Evolutionary conservation across 2,888 invertebrate genomes (phyloP).

Genomic region (Synergus umbraculus): DNA sequence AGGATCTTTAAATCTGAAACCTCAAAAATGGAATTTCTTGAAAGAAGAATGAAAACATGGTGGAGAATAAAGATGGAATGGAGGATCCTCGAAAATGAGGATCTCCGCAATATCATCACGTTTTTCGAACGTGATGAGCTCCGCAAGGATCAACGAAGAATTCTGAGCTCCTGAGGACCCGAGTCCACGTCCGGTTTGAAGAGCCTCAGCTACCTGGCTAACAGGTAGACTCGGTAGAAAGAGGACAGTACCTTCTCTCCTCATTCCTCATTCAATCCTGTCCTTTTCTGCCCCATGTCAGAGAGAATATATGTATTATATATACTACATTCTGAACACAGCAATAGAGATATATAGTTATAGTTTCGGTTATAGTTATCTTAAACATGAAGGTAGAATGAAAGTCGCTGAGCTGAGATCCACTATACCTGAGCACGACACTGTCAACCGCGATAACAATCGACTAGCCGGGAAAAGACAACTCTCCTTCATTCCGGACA

Average conservation of each 20-base stretch:
- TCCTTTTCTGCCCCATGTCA: not conserved
- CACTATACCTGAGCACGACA: conserved; percentile 36
- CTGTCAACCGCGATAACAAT: conserved; percentile 39
- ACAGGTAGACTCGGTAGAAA: conserved; percentile 21
- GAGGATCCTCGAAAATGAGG: conserved; percentile 24
- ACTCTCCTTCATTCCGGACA: conserved; percentile 22
- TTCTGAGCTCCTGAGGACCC: conserved; percentile 18
- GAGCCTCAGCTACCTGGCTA: conserved; percentile 36
- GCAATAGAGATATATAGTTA: conserved; percentile 24
- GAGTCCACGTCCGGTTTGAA: conserved; percentile 36
- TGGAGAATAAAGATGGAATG: not conserved
- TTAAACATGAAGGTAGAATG: not conserved
- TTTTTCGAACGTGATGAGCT: conserved; percentile 35
- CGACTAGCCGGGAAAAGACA: conserved; percentile 19
- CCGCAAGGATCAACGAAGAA: conserved; percentile 26
- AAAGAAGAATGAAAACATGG: not conserved
- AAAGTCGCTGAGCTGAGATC: conserved; percentile 19
- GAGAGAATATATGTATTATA: not conserved
- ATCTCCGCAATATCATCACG: conserved; percentile 36
- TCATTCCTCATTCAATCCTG: not conserved
- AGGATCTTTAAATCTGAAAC: not conserved
- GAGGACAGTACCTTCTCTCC: not conserved
- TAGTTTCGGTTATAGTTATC: conserved; percentile 15
- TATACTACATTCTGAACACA: not conserved
- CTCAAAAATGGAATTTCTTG: not conserved